These are phyloP conservation scores for Coptodon bakossiorum DNA, from an alignment of 2,113 vertebrate genomes.

Conservation along the genomic window DNA sequence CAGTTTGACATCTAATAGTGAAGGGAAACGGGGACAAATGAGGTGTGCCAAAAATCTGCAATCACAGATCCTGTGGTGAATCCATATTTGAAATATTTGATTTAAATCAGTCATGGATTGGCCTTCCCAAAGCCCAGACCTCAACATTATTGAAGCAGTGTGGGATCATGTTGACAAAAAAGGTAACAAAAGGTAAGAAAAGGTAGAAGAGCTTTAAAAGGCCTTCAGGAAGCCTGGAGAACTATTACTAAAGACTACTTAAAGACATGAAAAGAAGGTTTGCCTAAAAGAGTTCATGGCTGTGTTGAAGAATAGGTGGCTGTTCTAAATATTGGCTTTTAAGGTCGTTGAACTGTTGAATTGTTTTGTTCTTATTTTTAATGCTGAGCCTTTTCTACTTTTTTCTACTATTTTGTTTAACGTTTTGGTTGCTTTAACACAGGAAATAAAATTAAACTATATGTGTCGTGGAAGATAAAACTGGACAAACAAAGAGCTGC, in stretches of 20 bases:
- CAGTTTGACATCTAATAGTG: background rate
- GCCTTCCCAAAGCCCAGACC: background rate
- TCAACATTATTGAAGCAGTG: background rate
- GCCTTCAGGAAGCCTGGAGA: background rate
- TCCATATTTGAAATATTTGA: background rate
- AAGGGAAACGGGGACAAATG: background rate
- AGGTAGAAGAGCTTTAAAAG: background rate
- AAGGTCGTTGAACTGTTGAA: background rate
- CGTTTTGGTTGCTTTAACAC: background rate
- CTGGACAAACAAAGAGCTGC: background rate
- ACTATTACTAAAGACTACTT: background rate
- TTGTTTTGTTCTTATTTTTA: background rate
- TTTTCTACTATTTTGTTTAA: background rate
- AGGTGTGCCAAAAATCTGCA: background rate
- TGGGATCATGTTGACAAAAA: background rate
- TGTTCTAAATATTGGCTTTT: background rate
- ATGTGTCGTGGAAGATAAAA: background rate
- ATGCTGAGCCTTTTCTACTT: background rate
- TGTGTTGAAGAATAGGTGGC: background rate
- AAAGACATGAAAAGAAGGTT: background rate
- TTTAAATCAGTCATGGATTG: background rate
- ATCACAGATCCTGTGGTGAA: background rate
- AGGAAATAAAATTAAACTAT: background rate
- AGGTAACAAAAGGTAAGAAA: background rate
- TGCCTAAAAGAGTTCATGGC: background rate